A percentile compares a stretch with the other conserved stretches of the same genome.
Evolutionary conservation across 2,797 vertebrate species (phyloP).

Genomic region (Poecilia wingei): DNA sequence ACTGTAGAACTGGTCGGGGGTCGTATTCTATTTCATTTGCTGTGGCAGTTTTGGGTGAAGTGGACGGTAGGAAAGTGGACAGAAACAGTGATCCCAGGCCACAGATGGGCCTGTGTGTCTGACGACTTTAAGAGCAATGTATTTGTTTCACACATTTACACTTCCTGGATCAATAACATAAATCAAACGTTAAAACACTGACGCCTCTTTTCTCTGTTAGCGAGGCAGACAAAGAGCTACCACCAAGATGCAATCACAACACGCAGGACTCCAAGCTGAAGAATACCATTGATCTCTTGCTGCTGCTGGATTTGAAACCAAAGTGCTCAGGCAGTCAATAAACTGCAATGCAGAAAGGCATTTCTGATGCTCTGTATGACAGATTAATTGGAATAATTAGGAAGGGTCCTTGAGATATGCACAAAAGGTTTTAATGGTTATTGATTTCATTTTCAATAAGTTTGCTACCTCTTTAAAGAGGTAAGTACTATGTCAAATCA

Average conservation of each 20-base stretch:
- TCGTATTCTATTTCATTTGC: background rate
- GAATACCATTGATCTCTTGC: slow-evolving; percentile 10
- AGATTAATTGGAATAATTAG: background rate
- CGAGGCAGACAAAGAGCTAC: slow-evolving; percentile 9
- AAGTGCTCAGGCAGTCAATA: background rate
- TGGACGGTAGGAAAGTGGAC: background rate
- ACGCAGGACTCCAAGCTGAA: slow-evolving; percentile 5
- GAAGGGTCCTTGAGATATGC: background rate
- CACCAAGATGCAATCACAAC: slow-evolving; percentile 33
- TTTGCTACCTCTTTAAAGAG: background rate
- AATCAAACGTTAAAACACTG: slow-evolving; percentile 11
- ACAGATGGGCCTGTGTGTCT: background rate
- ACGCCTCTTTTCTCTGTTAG: background rate
- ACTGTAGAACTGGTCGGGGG: background rate
- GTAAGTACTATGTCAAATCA: too few relatives aligned
- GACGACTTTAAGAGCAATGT: background rate
- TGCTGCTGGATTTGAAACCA: slow-evolving; percentile 1
- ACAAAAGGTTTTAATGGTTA: background rate
- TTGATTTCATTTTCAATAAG: background rate
- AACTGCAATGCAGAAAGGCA: background rate
- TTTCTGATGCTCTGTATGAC: background rate
- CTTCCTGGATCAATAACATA: slow-evolving; percentile 15
- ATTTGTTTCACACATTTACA: slow-evolving; percentile 5
- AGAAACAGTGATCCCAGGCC: background rate
- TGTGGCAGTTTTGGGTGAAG: background rate